Percentiles rank a stretch among this genome's conserved stretches.
Evolutionary conservation across 2,888 invertebrate species (phyloP).

Genomic region (Thera obeliscata): DNA sequence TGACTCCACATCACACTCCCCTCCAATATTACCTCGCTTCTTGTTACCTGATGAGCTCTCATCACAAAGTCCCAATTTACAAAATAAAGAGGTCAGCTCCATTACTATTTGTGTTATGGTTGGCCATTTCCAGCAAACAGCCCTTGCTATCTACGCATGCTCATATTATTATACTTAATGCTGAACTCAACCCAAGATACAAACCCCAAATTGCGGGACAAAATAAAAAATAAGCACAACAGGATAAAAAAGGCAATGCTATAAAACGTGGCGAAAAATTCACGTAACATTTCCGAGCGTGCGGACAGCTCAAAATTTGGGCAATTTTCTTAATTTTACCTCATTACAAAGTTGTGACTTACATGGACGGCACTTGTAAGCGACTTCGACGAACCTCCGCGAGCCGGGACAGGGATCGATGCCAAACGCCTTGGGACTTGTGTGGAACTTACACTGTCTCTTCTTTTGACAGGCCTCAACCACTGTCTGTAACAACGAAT

Average conservation of each 20-base stretch:
- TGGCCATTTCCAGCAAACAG: constrained; percentile 23
- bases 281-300: constrained; percentile 21
- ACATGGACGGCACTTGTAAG: constrained; percentile 99
- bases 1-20: no score
- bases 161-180: constrained; percentile 28
- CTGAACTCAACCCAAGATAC: constrained; percentile 30
- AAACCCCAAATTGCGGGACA: constrained; percentile 28
- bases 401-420: constrained; percentile 96
- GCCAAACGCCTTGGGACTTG: constrained; percentile 94
- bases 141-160: constrained; percentile 25
- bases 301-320: constrained; percentile 15
- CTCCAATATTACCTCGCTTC: no score
- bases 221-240: constrained; percentile 37
- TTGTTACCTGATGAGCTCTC: neutral
- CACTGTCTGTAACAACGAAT: constrained; percentile 96
- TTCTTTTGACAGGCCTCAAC: constrained; percentile 97
- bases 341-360: constrained; percentile 77
- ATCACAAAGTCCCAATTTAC: neutral
- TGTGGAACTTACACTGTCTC: constrained; percentile 94
- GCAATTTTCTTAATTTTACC: constrained; percentile 33
- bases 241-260: constrained; percentile 28
- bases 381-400: constrained; percentile 96
- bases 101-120: constrained; percentile 6
- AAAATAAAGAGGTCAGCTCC: constrained; percentile 21
- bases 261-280: constrained; percentile 25